Conservation (phyloP, 2,113 vertebrate species). For the Okapia johnstoni region DNA sequence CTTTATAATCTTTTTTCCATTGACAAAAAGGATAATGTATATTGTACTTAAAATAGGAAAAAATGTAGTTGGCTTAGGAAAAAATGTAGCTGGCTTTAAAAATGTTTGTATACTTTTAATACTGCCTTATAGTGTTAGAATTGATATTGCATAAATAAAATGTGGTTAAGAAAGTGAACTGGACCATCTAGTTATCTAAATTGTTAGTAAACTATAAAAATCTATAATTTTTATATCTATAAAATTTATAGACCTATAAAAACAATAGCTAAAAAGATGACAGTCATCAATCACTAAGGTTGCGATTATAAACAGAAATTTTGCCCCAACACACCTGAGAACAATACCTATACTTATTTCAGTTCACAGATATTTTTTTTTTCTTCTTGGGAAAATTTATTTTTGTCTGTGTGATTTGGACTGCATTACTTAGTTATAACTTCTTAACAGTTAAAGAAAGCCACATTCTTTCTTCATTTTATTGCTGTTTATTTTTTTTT, state of each 20-base stretch:
- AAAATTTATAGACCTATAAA: neutral
- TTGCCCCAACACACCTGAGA: neutral
- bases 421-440: neutral
- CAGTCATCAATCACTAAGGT: neutral
- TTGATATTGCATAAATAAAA: neutral
- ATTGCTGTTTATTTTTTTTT: constrained; percentile 35
- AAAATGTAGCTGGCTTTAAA: neutral
- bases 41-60: neutral
- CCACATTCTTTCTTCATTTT: neutral
- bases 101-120: neutral
- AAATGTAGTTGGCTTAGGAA: neutral
- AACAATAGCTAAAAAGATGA: neutral
- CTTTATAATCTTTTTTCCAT: neutral
- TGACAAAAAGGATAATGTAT: neutral
- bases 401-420: neutral
- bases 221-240: neutral
- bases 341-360: neutral
- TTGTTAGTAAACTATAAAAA: neutral
- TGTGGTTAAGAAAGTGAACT: neutral
- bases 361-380: neutral
- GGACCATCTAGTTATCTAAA: neutral
- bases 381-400: neutral
- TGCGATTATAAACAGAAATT: neutral
- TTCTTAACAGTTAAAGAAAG: constrained; percentile 4
- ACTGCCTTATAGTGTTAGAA: neutral